Evolutionary conservation across 2,888 invertebrate genomes (phyloP), one percentile per base, ranked within the genome.

Genomic region (Apamea anceps): DNA sequence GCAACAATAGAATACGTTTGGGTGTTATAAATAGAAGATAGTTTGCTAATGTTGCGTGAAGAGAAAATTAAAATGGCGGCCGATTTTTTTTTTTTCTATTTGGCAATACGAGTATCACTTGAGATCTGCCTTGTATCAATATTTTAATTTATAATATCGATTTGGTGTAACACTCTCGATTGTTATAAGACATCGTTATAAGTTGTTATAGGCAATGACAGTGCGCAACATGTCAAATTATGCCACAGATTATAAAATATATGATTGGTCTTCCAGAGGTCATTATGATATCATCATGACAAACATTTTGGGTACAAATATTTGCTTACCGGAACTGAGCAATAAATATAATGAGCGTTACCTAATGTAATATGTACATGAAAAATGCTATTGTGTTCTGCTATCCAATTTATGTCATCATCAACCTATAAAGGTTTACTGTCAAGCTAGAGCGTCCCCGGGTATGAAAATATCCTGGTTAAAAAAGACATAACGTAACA

Each of bases 1-100:
- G 68, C 86, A 90, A 94, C 93, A 94, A 94, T 93, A 82, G 89
- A 91, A 91, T 92, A 92, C 92, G 93, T 93, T 94, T 94, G 91
- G 93, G 92, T 90, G 94, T 90, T 90, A 92, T 92, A 93, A 91
- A 91, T 86, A 77, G 84, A 92, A 89, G 93, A 93, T 93, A 82
- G 92, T 88, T 88, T 85, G 87, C 80, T 94, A 93, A 93, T 92
- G 91, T 89, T 90, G 89, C 93, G 91, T 93, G 92, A 93, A 94
- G 93, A 88, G 92, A 92, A 93, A 95, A 94, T 94, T 93, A 92
- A 93, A 91, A 86, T 89, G 83, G 85, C 85, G 71, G 54, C 25
- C 2, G 8, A 0, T 13, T 37, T 67, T 84, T 85, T 85, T n/a
- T n/a, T 72, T 66, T 80, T 74, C 32, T 66, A 6, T 66, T 72